These are phyloP conservation scores for Antechinus stuartii DNA, from an alignment of 2,113 vertebrate genomes.

Conservation along the genomic window DNA sequence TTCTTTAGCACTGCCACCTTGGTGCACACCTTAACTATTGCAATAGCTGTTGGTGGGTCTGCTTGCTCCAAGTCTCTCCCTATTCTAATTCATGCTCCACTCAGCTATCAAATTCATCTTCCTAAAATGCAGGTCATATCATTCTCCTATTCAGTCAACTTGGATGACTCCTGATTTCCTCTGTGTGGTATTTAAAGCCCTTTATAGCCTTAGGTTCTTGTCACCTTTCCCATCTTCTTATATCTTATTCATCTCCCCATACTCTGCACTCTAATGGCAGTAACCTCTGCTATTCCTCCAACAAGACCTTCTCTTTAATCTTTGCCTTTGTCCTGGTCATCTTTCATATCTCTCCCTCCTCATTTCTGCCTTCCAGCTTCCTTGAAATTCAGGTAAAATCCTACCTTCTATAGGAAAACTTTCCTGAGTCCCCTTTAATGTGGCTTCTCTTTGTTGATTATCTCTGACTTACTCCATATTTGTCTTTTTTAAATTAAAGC, in stretches of 20 bases:
- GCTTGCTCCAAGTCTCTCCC: neutral
- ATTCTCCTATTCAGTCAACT: too few species aligned
- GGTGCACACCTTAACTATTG: neutral
- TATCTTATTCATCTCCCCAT: neutral
- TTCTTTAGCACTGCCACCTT: neutral
- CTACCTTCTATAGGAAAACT: neutral
- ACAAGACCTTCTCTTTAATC: neutral
- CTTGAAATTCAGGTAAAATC: neutral
- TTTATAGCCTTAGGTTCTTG: neutral
- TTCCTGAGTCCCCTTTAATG: neutral
- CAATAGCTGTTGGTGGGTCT: neutral
- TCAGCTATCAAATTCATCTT: neutral
- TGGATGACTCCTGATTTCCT: too few species aligned
- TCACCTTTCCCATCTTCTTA: neutral
- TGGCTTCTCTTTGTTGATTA: neutral
- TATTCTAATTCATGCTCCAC: too few species aligned
- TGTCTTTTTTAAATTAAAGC: neutral
- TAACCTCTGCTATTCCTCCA: neutral
- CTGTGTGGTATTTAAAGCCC: neutral
- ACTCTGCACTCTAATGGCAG: neutral
- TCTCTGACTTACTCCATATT: neutral
- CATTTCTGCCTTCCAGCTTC: neutral
- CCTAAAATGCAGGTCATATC: too few species aligned
- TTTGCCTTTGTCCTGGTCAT: neutral
- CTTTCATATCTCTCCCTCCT: neutral